These are phyloP conservation scores for Uromys caudimaculatus DNA, from an alignment of 2,797 vertebrate species.

Conservation along the genomic window DNA sequence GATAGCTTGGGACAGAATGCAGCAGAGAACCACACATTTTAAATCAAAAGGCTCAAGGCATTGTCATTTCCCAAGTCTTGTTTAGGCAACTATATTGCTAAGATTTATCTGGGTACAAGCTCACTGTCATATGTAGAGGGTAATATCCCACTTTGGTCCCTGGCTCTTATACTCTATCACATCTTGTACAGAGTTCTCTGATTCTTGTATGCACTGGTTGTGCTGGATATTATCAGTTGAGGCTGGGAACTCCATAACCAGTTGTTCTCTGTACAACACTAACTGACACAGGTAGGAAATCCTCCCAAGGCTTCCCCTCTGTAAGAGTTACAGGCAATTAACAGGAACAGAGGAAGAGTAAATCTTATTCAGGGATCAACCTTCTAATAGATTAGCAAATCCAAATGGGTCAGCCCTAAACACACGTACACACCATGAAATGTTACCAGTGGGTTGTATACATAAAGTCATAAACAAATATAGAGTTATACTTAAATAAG, in stretches of 20 bases:
- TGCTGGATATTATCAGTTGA: not conserved
- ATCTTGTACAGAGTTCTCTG: not conserved
- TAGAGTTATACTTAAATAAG: not conserved
- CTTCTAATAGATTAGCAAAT: too few species aligned
- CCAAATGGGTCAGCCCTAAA: too few species aligned
- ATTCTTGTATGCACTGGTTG: too few species aligned
- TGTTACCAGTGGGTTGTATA: too few species aligned
- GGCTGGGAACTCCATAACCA: too few species aligned
- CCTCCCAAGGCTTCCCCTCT: not conserved
- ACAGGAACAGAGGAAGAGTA: not conserved
- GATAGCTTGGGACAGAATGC: not conserved
- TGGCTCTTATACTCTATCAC: fast-evolving
- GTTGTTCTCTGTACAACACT: not conserved
- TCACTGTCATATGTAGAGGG: not conserved
- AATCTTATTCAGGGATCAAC: too few species aligned
- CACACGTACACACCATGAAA: too few species aligned
- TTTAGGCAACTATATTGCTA: not conserved
- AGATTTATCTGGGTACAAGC: not conserved
- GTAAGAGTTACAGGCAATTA: not conserved
- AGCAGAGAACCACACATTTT: not conserved
- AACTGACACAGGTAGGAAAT: not conserved
- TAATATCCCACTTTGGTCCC: not conserved
- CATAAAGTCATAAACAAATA: not conserved
- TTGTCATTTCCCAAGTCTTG: not conserved
- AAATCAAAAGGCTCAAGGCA: not conserved